A percentile compares a stretch with the other conserved stretches of the same genome.
Evolutionary conservation across 2,797 vertebrate species (phyloP).

Genomic region (Pachyuromys duprasi): DNA sequence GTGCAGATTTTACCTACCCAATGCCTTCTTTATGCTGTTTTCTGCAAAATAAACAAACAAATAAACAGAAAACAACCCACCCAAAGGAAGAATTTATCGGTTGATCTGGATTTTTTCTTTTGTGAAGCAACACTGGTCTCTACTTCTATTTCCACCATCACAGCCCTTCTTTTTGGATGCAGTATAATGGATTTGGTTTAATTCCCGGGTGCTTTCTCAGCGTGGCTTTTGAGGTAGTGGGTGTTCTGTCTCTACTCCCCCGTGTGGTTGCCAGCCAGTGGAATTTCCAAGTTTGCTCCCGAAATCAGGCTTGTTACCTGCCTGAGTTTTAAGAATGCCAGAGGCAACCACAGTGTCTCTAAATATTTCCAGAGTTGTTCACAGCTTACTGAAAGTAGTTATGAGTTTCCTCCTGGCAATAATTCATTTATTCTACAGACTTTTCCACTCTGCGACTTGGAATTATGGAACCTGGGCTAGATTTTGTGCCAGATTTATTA

Average conservation of each 20-base stretch:
- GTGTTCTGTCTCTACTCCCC: conserved; percentile 29
- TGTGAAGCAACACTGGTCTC: background rate
- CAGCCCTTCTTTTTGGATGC: conserved; percentile 45
- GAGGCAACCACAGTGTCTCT: conserved; percentile 62
- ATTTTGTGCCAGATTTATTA: conserved; percentile 77
- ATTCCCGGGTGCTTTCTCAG: background rate
- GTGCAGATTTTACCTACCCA: conserved; percentile 42
- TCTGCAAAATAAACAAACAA: background rate
- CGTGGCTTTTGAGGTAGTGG: conserved; percentile 4
- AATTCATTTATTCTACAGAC: conserved; percentile 68
- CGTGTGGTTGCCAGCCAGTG: conserved; percentile 42
- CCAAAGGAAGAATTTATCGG: conserved; percentile 18
- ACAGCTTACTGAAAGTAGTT: conserved; percentile 72
- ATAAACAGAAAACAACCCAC: background rate
- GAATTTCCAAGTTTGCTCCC: conserved; percentile 65
- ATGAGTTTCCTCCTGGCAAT: conserved; percentile 70
- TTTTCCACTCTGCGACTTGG: conserved; percentile 55
- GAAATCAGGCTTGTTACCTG: conserved; percentile 73
- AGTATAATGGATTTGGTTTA: conserved; percentile 49
- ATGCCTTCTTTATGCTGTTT: conserved; percentile 24
- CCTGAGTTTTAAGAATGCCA: conserved; percentile 73
- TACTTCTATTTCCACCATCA: conserved; percentile 13
- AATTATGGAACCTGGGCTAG: conserved; percentile 75
- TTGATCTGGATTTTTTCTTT: background rate
- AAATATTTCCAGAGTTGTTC: conserved; percentile 71